Percentiles rank a stretch among this genome's conserved stretches.
These are phyloP conservation scores for Channa striata DNA, from an alignment of 2,797 vertebrate species.

Conservation along the genomic window DNA sequence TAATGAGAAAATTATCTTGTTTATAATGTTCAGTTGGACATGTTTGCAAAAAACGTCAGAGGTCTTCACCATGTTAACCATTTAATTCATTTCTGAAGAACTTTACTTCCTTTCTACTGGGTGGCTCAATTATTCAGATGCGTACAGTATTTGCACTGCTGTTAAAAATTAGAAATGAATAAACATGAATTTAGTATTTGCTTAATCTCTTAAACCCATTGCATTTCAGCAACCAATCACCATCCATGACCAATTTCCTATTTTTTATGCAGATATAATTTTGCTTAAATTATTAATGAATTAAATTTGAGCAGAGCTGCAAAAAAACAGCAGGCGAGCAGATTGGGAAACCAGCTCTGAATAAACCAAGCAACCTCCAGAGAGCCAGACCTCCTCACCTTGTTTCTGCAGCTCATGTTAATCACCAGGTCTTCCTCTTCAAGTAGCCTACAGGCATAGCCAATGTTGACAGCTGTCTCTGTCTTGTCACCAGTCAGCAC, in stretches of 20 bases:
- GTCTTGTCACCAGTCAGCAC: slow-evolving; percentile 97
- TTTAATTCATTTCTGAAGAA: background rate
- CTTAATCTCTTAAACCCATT: background rate
- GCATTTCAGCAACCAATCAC: background rate
- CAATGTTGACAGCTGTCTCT: slow-evolving; percentile 96
- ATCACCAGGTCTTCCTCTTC: slow-evolving; percentile 91
- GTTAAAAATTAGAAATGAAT: too few species aligned
- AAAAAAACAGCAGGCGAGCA: background rate
- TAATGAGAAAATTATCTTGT: background rate
- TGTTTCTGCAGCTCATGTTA: slow-evolving; percentile 91
- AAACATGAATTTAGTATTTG: background rate
- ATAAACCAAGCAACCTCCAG: slow-evolving; percentile 11
- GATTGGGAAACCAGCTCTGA: slow-evolving; percentile 11
- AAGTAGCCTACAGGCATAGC: slow-evolving; percentile 93
- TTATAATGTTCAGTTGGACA: background rate
- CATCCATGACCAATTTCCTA: background rate
- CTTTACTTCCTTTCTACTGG: too few species aligned
- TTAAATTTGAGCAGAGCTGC: background rate
- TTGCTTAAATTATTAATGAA: background rate
- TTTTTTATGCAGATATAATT: background rate
- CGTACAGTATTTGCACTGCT: too few species aligned
- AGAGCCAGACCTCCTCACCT: slow-evolving; percentile 80
- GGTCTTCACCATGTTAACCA: background rate
- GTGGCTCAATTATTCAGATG: background rate
- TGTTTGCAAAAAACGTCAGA: background rate